These are phyloP conservation scores for Villa cingulata DNA, from an alignment of 2,888 invertebrate species.

Conservation along the genomic window DNA sequence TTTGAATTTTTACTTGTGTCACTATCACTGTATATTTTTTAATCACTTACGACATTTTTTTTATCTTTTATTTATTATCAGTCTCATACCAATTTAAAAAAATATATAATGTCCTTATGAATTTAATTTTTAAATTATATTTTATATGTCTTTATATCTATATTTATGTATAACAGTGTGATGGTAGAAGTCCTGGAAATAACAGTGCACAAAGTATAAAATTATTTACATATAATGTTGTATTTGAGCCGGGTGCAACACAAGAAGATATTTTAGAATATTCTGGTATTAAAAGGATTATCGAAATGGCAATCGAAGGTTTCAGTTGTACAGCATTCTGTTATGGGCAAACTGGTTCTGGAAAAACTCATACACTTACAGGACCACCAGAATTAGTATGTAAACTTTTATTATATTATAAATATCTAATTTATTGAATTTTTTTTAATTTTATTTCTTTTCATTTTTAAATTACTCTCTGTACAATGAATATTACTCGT, in stretches of 20 bases:
- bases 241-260: constrained; percentile 82
- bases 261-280: constrained; percentile 73
- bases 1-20: no score
- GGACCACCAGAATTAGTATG: constrained; percentile 76
- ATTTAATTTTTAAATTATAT: no score
- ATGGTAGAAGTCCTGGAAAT: constrained; percentile 36
- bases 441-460: background rate
- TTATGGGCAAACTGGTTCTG: constrained; percentile 93
- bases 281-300: constrained; percentile 76
- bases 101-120: no score
- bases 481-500: no score
- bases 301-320: constrained; percentile 90
- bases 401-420: constrained; percentile 5
- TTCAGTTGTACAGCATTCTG: constrained; percentile 91
- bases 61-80: no score
- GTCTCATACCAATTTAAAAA: no score
- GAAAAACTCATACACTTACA: constrained; percentile 90
- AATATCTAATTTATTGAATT: background rate
- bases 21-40: no score
- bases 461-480: background rate
- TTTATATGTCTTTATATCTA: no score
- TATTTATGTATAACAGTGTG: constrained; percentile 34
- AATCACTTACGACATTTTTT: no score
- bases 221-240: constrained; percentile 88
- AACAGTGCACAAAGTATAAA: constrained; percentile 53